A percentile compares a stretch with the other conserved stretches of the same genome.
These are phyloP conservation scores for Callaeas wilsoni DNA, from an alignment of 2,113 vertebrate genomes.

Conservation along the genomic window DNA sequence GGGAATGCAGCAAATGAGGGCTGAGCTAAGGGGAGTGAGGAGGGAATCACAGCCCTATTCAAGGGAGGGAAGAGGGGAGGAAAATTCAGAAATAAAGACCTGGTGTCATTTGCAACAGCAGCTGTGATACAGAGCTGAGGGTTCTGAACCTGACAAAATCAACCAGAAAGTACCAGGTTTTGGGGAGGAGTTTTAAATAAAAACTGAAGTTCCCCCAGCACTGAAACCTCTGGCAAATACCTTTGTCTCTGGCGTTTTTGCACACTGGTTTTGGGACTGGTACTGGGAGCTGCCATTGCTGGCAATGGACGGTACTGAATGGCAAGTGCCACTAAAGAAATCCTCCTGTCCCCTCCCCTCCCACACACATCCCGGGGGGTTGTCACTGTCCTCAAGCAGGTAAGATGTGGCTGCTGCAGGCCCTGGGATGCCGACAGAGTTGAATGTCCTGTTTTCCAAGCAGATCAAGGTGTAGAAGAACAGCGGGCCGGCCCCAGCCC, in stretches of 20 bases:
- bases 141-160: neutral
- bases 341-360: neutral
- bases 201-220: neutral
- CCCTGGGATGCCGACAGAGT: neutral
- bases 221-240: neutral
- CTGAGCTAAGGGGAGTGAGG: neutral
- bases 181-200: neutral
- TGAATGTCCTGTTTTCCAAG: conserved; percentile 3
- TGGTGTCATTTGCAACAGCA: neutral
- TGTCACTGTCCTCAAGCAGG: neutral
- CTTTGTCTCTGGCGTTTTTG: neutral
- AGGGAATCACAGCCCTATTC: rapidly evolving
- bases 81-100: neutral
- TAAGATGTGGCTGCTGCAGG: neutral
- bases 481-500: neutral
- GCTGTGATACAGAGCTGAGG: neutral
- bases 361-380: neutral
- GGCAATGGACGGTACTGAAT: neutral
- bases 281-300: conserved; percentile 17
- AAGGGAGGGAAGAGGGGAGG: neutral
- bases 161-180: neutral
- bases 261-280: neutral
- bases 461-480: neutral
- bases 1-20: neutral
- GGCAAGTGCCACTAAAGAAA: neutral